Evolutionary conservation across 2,113 vertebrate species (phyloP).

Genomic region (Neolamprologus sp.): DNA sequence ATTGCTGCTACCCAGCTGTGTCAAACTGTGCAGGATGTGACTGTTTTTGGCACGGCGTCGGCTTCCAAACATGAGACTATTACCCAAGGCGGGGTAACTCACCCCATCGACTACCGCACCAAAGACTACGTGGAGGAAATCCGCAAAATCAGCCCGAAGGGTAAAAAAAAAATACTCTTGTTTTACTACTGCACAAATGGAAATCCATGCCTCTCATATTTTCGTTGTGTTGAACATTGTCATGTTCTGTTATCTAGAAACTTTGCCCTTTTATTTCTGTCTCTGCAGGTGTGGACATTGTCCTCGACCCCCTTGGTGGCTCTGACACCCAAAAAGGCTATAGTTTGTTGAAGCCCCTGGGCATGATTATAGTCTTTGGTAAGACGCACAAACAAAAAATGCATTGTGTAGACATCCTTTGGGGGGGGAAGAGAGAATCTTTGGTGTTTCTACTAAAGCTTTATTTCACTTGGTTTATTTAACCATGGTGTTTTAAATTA

Average conservation of each 20-base stretch:
- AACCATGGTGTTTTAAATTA: neutral
- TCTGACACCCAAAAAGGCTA: constrained; percentile 84
- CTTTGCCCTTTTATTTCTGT: neutral
- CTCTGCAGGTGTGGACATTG: constrained; percentile 82
- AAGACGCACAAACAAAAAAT: constrained; percentile 20
- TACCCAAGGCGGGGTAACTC: constrained; percentile 79
- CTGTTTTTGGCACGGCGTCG: constrained; percentile 88
- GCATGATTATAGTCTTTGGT: constrained; percentile 83
- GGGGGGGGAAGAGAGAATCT: neutral
- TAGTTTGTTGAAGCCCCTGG: constrained; percentile 84
- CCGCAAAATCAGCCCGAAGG: constrained; percentile 87
- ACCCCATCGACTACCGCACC: constrained; percentile 90
- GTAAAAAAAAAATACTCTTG: constrained; percentile 42
- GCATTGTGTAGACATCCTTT: neutral
- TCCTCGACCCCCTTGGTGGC: constrained; percentile 87
- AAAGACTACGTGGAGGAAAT: constrained; percentile 86
- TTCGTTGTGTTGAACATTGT: neutral
- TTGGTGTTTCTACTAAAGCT: neutral
- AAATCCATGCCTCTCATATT: neutral
- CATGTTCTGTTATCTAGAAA: neutral
- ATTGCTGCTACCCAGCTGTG: constrained; percentile 90
- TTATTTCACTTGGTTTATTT: neutral
- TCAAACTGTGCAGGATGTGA: constrained; percentile 84
- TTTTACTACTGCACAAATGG: neutral
- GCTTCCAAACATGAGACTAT: constrained; percentile 86